Percentiles rank a stretch among this genome's conserved stretches.
Conservation (phyloP, 2,113 vertebrate genomes). For the Microtus oregoni region DNA sequence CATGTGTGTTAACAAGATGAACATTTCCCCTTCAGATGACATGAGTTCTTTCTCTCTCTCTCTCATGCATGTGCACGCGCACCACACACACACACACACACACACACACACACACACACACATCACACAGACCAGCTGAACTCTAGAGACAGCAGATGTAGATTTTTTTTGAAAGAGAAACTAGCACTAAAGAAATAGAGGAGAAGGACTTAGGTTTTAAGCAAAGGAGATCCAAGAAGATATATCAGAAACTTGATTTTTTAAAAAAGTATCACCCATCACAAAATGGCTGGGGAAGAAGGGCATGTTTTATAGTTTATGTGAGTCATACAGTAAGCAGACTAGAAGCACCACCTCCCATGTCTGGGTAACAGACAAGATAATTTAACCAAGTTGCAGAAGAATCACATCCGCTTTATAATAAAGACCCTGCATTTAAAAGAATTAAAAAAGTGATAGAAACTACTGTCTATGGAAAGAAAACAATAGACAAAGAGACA, state of each 20-base stretch:
- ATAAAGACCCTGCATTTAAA: neutral
- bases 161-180: neutral
- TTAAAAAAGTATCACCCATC: neutral
- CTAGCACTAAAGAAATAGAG: neutral
- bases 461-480: neutral
- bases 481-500: slow-evolving; percentile 33
- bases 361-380: neutral
- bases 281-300: slow-evolving; percentile 15
- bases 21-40: neutral
- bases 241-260: slow-evolving; percentile 28
- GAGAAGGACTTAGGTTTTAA: neutral
- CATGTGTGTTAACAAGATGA: neutral
- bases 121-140: neutral
- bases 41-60: neutral
- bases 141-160: neutral
- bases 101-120: no score
- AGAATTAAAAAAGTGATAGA: neutral
- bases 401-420: neutral
- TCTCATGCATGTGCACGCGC: no score
- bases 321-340: neutral
- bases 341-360: neutral
- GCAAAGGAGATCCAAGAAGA: neutral
- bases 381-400: neutral
- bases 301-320: neutral
- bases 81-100: no score